Conservation (phyloP, 2,113 vertebrate species). For the Amphiprion ocellaris region DNA sequence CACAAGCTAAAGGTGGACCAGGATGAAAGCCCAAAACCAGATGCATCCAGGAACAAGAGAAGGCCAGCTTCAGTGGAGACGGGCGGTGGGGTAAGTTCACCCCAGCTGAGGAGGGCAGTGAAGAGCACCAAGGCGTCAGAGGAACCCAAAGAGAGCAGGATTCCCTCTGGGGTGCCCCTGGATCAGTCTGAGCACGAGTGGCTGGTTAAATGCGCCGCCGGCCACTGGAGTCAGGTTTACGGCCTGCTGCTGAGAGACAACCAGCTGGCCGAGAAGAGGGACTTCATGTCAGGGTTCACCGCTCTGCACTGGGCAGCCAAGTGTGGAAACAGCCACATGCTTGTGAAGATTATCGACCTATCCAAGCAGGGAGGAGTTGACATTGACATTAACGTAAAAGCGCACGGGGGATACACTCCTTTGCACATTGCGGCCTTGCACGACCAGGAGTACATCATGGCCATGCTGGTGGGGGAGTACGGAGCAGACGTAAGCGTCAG, state of each 20-base stretch:
- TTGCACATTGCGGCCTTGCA: slow-evolving; percentile 94
- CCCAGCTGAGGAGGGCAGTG: slow-evolving; percentile 59
- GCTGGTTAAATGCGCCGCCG: slow-evolving; percentile 87
- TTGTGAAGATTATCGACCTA: slow-evolving; percentile 84
- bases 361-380: slow-evolving; percentile 75
- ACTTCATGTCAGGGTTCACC: slow-evolving; percentile 94
- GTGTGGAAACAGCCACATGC: slow-evolving; percentile 88
- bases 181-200: slow-evolving; percentile 90
- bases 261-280: slow-evolving; percentile 88
- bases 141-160: slow-evolving; percentile 69
- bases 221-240: slow-evolving; percentile 90
- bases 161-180: slow-evolving; percentile 78
- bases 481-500: slow-evolving; percentile 84
- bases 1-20: slow-evolving; percentile 30
- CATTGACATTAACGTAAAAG: slow-evolving; percentile 87
- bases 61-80: slow-evolving; percentile 48
- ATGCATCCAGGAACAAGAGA: slow-evolving; percentile 50
- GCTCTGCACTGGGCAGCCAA: slow-evolving; percentile 97
- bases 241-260: slow-evolving; percentile 89
- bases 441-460: slow-evolving; percentile 84
- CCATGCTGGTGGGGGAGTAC: slow-evolving; percentile 85
- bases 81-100: slow-evolving; percentile 48
- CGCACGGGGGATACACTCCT: slow-evolving; percentile 91
- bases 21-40: slow-evolving; percentile 6
- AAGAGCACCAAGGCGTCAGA: slow-evolving; percentile 77